phyloP scores from a whole-genome alignment of 2,113 vertebrate genomes.

The Lichenostomus cassidix region DNA sequence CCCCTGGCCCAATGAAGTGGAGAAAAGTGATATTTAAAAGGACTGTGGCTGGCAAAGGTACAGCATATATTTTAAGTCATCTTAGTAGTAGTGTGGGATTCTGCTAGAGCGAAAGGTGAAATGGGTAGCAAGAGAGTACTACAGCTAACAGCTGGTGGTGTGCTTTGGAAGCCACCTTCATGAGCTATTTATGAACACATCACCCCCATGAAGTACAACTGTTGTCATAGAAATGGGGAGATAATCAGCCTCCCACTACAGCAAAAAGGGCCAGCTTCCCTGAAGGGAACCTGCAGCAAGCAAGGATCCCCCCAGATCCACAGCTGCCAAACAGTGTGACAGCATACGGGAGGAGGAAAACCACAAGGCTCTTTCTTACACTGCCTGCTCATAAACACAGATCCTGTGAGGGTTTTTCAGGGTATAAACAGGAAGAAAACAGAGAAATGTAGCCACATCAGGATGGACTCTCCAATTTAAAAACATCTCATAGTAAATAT shows the following conservation, averaged over 20 bases:
- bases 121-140: not conserved
- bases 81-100: not conserved
- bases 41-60: not conserved
- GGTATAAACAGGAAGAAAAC: constrained; percentile 24
- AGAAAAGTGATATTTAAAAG: not conserved
- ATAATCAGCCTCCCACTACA: not conserved
- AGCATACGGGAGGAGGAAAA: not conserved
- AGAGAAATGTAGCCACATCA: not conserved
- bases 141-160: not conserved
- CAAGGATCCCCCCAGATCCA: not conserved
- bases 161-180: not conserved
- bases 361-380: not conserved
- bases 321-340: not conserved
- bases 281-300: not conserved
- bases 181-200: not conserved
- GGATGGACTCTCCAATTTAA: not conserved
- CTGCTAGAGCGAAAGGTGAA: not conserved
- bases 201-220: not conserved
- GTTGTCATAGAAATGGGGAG: not conserved
- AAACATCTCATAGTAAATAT: not conserved
- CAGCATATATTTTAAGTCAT: not conserved
- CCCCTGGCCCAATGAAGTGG: fast-evolving
- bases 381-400: not conserved
- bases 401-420: not conserved
- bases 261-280: not conserved